These are phyloP conservation scores for Nowickia ferox DNA, from an alignment of 2,888 invertebrate genomes.

Conservation along the genomic window DNA sequence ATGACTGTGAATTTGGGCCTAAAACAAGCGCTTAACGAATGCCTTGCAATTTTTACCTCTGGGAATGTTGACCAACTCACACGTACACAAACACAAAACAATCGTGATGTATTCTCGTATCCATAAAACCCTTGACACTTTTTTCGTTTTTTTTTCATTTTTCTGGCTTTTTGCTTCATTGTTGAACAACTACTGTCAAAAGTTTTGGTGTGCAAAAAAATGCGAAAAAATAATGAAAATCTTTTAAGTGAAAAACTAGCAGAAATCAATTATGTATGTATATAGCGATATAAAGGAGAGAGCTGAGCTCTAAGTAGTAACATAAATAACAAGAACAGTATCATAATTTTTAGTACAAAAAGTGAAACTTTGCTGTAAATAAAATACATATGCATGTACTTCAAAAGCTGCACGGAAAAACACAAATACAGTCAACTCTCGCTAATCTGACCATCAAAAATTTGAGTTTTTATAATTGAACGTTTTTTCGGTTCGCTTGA, in stretches of 20 bases:
- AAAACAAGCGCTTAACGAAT: neutral
- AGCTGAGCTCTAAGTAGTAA: no score
- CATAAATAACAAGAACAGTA: no score
- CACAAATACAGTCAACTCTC: no score
- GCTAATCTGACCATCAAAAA: no score
- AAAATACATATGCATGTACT: no score
- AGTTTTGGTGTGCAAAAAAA: neutral
- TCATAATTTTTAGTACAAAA: no score
- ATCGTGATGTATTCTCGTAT: neutral
- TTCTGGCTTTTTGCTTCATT: neutral
- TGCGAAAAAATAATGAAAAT: constrained; percentile 7
- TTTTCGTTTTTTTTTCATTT: neutral
- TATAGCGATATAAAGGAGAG: no score
- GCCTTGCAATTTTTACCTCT: neutral
- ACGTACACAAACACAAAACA: neutral
- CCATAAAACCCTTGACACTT: constrained; percentile 8
- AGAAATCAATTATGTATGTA: constrained; percentile 53
- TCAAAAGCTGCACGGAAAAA: no score
- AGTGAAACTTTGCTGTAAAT: no score
- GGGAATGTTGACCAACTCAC: neutral
- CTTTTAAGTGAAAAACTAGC: constrained; percentile 52
- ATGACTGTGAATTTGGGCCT: no score
- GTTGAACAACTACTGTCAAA: constrained; percentile 20
- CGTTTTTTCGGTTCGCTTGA: neutral
- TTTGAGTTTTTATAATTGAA: no score